Conservation (phyloP, 2,113 vertebrate species). For the Python bivittatus region DNA sequence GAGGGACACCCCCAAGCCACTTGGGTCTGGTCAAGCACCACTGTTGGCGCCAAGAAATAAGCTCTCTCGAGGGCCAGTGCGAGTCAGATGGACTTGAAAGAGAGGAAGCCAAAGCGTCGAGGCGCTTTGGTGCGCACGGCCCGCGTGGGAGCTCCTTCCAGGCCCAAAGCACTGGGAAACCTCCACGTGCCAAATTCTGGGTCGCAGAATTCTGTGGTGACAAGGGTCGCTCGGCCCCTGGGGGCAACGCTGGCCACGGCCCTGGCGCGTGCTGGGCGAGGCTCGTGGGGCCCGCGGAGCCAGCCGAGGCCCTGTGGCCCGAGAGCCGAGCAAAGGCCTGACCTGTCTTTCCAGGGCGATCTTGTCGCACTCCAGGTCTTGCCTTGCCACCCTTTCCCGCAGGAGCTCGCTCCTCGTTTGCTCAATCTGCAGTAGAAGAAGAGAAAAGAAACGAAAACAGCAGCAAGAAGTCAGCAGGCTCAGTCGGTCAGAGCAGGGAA, state of each 20-base stretch:
- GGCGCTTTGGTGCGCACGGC: background rate
- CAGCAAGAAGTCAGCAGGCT: background rate
- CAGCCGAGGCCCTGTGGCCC: no score
- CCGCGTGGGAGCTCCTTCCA: background rate
- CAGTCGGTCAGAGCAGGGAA: background rate
- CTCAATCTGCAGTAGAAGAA: conserved; percentile 84
- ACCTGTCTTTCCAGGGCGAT: conserved; percentile 97
- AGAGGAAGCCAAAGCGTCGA: no score
- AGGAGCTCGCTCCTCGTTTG: conserved; percentile 93
- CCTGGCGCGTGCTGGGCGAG: background rate
- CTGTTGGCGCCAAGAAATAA: background rate
- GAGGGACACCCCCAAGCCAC: no score
- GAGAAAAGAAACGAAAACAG: background rate
- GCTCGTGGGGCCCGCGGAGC: background rate
- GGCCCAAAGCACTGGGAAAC: background rate
- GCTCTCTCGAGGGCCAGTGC: background rate
- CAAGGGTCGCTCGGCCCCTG: background rate
- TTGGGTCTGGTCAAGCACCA: no score
- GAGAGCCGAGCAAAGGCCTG: conserved; percentile 26
- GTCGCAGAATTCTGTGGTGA: no score
- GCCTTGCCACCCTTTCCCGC: conserved; percentile 89
- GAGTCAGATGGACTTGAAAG: no score
- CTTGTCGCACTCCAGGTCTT: conserved; percentile 98
- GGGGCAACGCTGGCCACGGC: background rate
- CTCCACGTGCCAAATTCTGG: background rate